phyloP scores from a whole-genome alignment of 37 sponge, comb jelly and placozoan genomes.

The Halichondria panicea region DNA sequence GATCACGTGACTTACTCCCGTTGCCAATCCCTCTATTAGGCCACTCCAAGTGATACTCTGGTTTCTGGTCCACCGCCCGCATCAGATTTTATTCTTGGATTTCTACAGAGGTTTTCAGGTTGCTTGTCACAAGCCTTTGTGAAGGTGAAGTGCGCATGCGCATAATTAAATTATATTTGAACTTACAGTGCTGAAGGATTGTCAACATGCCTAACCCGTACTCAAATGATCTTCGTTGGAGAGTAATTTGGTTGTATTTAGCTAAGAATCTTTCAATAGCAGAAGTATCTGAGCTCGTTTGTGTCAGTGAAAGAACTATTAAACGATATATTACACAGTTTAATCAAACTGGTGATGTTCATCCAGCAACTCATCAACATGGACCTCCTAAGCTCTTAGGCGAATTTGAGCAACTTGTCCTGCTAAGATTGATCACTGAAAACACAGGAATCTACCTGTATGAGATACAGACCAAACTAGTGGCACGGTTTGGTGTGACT shows the following conservation, averaged over 20 bases:
- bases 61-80: no score
- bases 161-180: no score
- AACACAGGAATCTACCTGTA: slow-evolving; percentile 37
- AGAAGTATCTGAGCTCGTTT: not conserved
- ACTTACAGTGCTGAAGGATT: no score
- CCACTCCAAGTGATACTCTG: no score
- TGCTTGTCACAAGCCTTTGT: no score
- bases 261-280: not conserved
- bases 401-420: slow-evolving; percentile 13
- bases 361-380: slow-evolving; percentile 13
- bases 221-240: slow-evolving; percentile 19
- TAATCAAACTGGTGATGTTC: slow-evolving; percentile 27
- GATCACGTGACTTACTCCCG: no score
- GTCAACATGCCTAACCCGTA: slow-evolving; percentile 16
- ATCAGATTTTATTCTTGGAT: no score
- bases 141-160: no score
- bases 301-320: slow-evolving; percentile 2
- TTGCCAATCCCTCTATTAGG: no score
- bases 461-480: slow-evolving; percentile 13
- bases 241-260: slow-evolving; percentile 20
- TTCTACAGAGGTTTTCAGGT: no score
- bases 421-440: slow-evolving; percentile 17
- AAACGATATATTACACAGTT: slow-evolving; percentile 17
- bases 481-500: slow-evolving; percentile 11
- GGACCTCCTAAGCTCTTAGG: slow-evolving; percentile 28